Evolutionary conservation across 2,888 invertebrate genomes (phyloP), one percentile per base, ranked within the genome.

Genomic region (Pandemis cinnamomeana): DNA sequence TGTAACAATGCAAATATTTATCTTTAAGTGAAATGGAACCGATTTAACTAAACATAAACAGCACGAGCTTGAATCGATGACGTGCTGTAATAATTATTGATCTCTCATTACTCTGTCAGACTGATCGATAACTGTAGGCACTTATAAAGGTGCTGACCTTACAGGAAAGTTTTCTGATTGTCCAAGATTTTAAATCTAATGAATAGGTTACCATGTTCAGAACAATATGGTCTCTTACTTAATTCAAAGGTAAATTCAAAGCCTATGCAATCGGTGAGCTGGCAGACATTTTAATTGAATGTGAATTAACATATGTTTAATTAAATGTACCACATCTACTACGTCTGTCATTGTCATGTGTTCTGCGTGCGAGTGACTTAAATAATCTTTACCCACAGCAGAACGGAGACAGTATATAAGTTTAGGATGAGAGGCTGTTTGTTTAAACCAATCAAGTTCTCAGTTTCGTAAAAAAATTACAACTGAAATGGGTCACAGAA

Each of bases 401-500:
- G 27, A 36, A 36, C 2, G 27, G 27, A 36, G 27, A 4, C 4
- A 36, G 27, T 2, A 36, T 36, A 36, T 36, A 4, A 1, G 0
- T 36, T 36, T 36, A 36, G 27, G 27, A 4, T 36, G 27, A 36
- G 27, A 11, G 46, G 10, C 11, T 5, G 10, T 11, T 46, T 46
- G 11, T 46, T 58, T 11, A 27, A 58, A 58, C 20, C 27, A 41
- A 11, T 41, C 36, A 15, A 44, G 53, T 51, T 62, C n/a, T 27
- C 5, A 62, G 68, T 41, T 3, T 66, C 42, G 66, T 36, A 46
- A 53, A 20, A 41, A 36, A 36, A 41, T 20, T 7, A 41, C 58
- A 69, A 44, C n/a, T 46, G 55, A 64, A 70, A 44, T 70, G 36
- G 70, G 60, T 66, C 60, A 53, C 10, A 15, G 15, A 55, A 55